Percentiles rank a stretch among this genome's conserved stretches.
phyloP scores from a whole-genome alignment of 2,797 vertebrate genomes.

The Anniella stebbinsi region DNA sequence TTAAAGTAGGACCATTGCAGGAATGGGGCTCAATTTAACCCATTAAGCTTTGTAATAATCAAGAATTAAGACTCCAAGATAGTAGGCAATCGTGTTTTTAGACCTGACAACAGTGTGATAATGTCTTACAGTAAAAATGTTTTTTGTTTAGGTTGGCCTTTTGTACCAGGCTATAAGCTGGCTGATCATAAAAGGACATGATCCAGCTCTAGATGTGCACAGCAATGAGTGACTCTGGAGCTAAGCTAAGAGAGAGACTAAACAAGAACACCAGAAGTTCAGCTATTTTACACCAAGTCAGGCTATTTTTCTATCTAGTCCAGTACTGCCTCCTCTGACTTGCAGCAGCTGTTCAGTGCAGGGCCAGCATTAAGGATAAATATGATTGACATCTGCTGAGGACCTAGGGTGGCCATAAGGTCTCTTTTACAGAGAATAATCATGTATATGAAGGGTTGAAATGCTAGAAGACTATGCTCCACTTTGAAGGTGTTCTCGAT shows the following conservation, averaged over 20 bases:
- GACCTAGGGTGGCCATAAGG: no score
- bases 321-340: not conserved
- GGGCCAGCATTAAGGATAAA: no score
- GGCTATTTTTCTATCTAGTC: not conserved
- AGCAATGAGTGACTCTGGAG: not conserved
- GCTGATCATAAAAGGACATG: not conserved
- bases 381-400: no score
- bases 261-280: not conserved
- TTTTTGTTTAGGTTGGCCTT: not conserved
- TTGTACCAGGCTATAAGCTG: not conserved
- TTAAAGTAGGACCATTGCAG: no score
- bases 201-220: not conserved
- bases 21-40: no score
- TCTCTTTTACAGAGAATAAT: no score
- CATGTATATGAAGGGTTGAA: no score
- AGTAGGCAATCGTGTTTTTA: not conserved
- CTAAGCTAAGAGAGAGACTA: not conserved
- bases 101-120: not conserved
- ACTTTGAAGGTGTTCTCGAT: no score
- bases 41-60: not conserved
- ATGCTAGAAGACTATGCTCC: no score
- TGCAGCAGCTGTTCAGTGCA: not conserved
- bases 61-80: not conserved
- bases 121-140: not conserved
- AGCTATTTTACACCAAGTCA: no score